These are phyloP conservation scores for Apodemus agrarius DNA, from an alignment of 2,797 vertebrate genomes.

Conservation along the genomic window DNA sequence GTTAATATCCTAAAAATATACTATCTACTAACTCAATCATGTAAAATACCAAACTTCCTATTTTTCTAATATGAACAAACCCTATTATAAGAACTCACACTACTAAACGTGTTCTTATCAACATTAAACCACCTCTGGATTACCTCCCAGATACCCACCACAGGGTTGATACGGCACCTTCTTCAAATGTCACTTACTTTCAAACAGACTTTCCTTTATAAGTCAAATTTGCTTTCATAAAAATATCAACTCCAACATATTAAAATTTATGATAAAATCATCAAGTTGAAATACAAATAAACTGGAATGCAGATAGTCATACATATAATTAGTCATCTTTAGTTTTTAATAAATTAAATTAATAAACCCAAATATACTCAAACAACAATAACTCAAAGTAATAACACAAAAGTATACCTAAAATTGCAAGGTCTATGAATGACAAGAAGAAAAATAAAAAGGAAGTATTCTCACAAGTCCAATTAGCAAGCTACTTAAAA, in stretches of 20 bases:
- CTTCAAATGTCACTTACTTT: not conserved
- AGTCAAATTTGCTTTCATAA: not conserved
- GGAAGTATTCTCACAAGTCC: not conserved
- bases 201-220: not conserved
- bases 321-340: not conserved
- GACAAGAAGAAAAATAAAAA: constrained; percentile 6
- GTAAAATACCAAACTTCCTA: not conserved
- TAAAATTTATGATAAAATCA: constrained; percentile 26
- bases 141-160: not conserved
- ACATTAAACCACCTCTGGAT: not conserved
- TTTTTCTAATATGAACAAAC: constrained; percentile 8
- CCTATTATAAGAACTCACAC: not conserved
- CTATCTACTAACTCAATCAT: not conserved
- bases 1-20: not conserved
- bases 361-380: not conserved
- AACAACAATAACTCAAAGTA: not conserved
- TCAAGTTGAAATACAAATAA: constrained; percentile 42
- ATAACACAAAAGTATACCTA: not conserved
- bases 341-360: constrained; percentile 42
- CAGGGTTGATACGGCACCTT: not conserved
- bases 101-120: constrained; percentile 35
- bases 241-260: not conserved
- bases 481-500: not conserved
- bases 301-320: not conserved
- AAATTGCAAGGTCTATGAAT: not conserved